Conservation (phyloP, 1,140 invertebrate genomes). For the Zaprionus gabonicus region DNA sequence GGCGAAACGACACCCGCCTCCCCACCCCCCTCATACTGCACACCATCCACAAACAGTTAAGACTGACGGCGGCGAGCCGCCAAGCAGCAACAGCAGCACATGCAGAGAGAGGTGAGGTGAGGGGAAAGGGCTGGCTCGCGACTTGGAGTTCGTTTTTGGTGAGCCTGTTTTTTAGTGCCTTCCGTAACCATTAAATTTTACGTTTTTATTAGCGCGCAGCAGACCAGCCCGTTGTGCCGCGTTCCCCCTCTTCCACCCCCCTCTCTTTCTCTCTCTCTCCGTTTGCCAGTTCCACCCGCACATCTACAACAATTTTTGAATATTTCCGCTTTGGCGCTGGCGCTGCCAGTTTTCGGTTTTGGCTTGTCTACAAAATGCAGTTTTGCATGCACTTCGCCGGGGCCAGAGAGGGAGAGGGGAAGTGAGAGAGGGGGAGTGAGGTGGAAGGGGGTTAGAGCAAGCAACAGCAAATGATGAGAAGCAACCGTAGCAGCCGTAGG, state of each 20-base stretch:
- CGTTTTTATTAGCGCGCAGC: conserved; percentile 78
- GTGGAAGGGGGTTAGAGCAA: not conserved
- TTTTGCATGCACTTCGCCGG: conserved; percentile 73
- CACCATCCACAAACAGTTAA: conserved; percentile 23
- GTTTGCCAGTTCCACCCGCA: conserved; percentile 22
- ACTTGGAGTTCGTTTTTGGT: conserved; percentile 69
- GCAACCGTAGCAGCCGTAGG: conserved; percentile 11
- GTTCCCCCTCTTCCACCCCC: not conserved
- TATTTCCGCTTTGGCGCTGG: conserved; percentile 71
- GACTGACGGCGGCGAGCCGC: conserved; percentile 17
- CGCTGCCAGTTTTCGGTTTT: conserved; percentile 70
- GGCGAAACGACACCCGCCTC: conserved; percentile 33
- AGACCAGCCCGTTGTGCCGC: conserved; percentile 37
- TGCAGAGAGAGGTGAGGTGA: not conserved
- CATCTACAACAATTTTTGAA: conserved; percentile 73
- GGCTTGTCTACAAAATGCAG: conserved; percentile 77
- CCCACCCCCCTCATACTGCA: too few relatives aligned
- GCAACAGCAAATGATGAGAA: conserved; percentile 37
- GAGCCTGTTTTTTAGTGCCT: conserved; percentile 83
- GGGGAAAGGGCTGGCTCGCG: conserved; percentile 23
- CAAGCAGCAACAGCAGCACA: conserved; percentile 17
- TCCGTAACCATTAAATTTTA: conserved; percentile 83
- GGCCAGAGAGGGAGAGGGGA: conserved; percentile 14
- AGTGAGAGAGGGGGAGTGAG: conserved; percentile 7
- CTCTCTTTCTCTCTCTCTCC: not conserved